A percentile compares a stretch with the other conserved stretches of the same genome.
phyloP scores from a whole-genome alignment of 2,797 vertebrate species.

The Mormyrops boulengeri region DNA sequence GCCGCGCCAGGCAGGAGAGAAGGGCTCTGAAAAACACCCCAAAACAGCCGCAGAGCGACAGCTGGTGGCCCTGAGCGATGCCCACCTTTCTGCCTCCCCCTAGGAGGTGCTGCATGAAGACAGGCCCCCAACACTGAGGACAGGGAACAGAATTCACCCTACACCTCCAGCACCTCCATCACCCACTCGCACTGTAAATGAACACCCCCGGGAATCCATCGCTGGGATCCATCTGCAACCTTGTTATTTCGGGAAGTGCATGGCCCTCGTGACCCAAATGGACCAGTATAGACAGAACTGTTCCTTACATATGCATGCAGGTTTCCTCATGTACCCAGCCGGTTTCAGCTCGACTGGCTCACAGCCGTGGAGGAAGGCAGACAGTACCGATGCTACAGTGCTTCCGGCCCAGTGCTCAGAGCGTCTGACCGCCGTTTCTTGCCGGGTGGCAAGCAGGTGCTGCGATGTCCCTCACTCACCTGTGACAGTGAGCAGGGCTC shows the following conservation, averaged over 20 bases:
- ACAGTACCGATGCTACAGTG: neutral
- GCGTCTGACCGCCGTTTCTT: conserved; percentile 13
- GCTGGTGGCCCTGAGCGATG: neutral
- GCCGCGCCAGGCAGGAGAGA: neutral
- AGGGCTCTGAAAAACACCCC: neutral
- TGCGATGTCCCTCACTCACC: conserved; percentile 55
- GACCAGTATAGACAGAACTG: neutral
- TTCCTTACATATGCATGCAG: neutral
- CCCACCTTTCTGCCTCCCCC: neutral
- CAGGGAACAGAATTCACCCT: too few relatives aligned
- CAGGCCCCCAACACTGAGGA: too few relatives aligned
- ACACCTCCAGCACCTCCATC: too few relatives aligned
- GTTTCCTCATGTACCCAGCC: neutral
- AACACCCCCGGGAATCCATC: too few relatives aligned
- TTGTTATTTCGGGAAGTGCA: neutral
- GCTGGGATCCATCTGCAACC: too few relatives aligned
- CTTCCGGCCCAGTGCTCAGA: neutral
- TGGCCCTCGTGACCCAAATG: neutral
- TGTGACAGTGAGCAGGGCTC: conserved; percentile 70
- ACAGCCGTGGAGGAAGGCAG: neutral
- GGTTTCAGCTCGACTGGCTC: neutral
- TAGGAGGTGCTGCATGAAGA: too few relatives aligned
- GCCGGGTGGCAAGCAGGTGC: neutral
- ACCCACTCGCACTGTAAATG: too few relatives aligned
- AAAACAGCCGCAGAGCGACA: neutral